A percentile compares a stretch with the other conserved stretches of the same genome.
Evolutionary conservation across 23 tunicate species (phyloP).

Genomic region (Aplidium turbinatum): DNA sequence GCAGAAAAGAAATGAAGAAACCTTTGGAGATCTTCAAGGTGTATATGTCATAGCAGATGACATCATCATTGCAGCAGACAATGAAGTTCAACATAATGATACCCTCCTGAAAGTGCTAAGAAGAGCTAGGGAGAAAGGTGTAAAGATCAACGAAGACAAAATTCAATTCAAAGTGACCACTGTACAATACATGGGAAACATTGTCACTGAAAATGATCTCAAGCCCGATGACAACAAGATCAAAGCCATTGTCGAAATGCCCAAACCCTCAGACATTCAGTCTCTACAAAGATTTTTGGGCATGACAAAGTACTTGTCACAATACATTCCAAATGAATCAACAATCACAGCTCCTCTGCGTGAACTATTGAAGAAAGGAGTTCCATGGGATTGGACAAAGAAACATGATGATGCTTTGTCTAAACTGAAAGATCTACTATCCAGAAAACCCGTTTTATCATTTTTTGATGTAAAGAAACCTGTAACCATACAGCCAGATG

Average conservation of each 20-base stretch:
- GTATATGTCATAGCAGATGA: slow-evolving; percentile 37
- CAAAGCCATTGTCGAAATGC: slow-evolving; percentile 30
- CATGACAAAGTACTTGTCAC: slow-evolving; percentile 31
- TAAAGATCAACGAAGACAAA: slow-evolving; percentile 9
- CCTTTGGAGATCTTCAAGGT: slow-evolving; percentile 26
- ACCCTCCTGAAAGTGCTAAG: neutral
- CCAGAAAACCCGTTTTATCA: neutral
- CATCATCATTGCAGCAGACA: slow-evolving; percentile 10
- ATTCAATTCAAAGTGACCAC: slow-evolving; percentile 21
- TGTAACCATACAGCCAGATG: slow-evolving; percentile 26
- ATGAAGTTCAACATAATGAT: slow-evolving; percentile 18
- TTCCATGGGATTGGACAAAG: slow-evolving; percentile 20
- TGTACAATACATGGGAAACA: slow-evolving; percentile 26
- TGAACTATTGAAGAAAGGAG: slow-evolving; percentile 28
- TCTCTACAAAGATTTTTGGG: slow-evolving; percentile 35
- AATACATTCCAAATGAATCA: slow-evolving; percentile 39
- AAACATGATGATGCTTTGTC: slow-evolving; percentile 6
- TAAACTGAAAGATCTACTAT: slow-evolving; percentile 10
- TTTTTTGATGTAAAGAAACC: slow-evolving; percentile 40
- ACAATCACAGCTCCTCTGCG: slow-evolving; percentile 29
- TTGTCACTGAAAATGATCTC: slow-evolving; percentile 27
- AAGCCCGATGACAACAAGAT: slow-evolving; percentile 42
- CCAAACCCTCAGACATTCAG: slow-evolving; percentile 18
- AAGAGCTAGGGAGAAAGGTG: slow-evolving; percentile 26
- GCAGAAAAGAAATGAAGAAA: slow-evolving; percentile 35